Evolutionary conservation across 2,888 invertebrate species (phyloP), one percentile per base, ranked within the genome.

Genomic region (Phania funesta): DNA sequence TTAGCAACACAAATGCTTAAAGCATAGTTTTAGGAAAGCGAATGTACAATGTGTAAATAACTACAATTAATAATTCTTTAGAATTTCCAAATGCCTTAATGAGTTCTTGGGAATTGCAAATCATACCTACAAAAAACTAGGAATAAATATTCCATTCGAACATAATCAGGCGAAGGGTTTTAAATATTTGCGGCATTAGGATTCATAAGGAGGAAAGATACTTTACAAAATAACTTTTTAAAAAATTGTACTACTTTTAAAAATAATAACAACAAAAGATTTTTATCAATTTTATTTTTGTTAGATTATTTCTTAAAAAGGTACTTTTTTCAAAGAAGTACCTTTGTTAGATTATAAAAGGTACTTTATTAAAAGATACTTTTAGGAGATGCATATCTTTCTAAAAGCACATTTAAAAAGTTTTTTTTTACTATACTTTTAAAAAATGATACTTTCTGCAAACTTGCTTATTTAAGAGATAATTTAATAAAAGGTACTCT

Each of bases 51-150:
- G n/a, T 48, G 29, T 18, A 20, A 26, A 46, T 44, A 52, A 48
- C 13, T 22, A 41, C 5, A 8, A 50, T 13, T 62, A 24, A 44
- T 52, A 32, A 64, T 64, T 68, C 77, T 77, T 62, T 70, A 64
- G 50, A 74, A 70, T 65, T 64, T 68, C 44, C 52, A 76, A 76
- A 50, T 68, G 29, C 7, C 20, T 41, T 79, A 73, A 79, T 73
- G 71, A 73, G 65, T 79, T 67, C 78, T 58, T 22, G 26, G 50
- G 50, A 79, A 65, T 58, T 35, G 58, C 29, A 41, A 71, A 71
- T 64, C 56, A 65, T 78, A 46, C 0, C 3, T 44, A 20, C n/a
- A n/a, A 62, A 20, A 41, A 24, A 26, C 9, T 35, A 50, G 8
- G 35, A 38, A 38, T 18, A 20, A 22, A 44, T 32, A 9, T 38